Conservation (phyloP, 1,140 invertebrate species). For the Neomicropteryx cornuta region DNA sequence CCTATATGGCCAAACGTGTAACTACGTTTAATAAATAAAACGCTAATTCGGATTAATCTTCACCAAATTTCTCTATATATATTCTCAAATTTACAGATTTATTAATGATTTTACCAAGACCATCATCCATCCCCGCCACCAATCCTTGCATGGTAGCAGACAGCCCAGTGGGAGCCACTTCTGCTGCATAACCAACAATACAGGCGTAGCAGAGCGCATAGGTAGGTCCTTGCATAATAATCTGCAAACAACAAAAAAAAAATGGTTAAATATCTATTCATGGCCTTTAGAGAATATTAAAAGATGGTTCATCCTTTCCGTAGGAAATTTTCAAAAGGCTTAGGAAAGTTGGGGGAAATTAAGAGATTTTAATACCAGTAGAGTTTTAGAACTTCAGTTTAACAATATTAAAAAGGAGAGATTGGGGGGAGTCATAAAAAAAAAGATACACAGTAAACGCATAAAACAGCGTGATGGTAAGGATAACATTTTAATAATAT, state of each 20-base stretch:
- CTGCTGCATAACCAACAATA: conserved; percentile 64
- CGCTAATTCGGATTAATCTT: background rate
- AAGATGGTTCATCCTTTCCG: background rate
- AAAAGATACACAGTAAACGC: too few species aligned
- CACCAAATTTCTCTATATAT: background rate
- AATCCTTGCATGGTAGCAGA: conserved; percentile 72
- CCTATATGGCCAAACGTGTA: background rate
- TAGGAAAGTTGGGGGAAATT: too few species aligned
- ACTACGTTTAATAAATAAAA: conserved; percentile 7
- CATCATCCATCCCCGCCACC: conserved; percentile 72
- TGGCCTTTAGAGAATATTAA: background rate
- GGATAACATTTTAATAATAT: too few species aligned
- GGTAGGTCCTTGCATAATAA: conserved; percentile 64
- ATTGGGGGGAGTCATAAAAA: too few species aligned
- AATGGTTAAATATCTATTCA: background rate
- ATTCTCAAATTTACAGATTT: background rate
- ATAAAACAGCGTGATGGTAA: too few species aligned
- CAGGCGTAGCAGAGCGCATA: conserved; percentile 69
- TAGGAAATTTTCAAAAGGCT: too few species aligned
- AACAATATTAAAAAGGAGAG: too few species aligned
- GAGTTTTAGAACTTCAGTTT: too few species aligned
- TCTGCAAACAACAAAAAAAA: conserved; percentile 17
- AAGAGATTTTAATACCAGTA: too few species aligned
- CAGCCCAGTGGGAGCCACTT: conserved; percentile 61
- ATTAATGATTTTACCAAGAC: conserved; percentile 45